A percentile compares a stretch with the other conserved stretches of the same genome.
Conservation (phyloP, 2,797 vertebrate species). For the Momotus momota region DNA sequence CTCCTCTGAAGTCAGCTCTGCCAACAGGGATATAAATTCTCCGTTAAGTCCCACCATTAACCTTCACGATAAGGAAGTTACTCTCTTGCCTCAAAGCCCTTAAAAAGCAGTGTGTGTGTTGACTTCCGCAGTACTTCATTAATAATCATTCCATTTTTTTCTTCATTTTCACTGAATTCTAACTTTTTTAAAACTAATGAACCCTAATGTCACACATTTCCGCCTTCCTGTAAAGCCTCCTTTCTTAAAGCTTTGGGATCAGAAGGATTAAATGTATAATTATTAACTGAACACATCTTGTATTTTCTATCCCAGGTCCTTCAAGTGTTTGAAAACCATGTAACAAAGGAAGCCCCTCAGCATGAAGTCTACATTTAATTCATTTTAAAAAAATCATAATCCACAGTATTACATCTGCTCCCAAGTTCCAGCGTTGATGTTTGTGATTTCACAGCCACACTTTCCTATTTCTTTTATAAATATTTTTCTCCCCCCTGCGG, state of each 20-base stretch:
- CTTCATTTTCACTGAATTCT: not conserved
- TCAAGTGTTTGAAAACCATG: not conserved
- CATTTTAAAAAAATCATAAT: not conserved
- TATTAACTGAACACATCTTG: not conserved
- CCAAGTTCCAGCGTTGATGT: not conserved
- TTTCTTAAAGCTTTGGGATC: not conserved
- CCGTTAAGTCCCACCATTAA: not conserved
- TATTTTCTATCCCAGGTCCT: not conserved
- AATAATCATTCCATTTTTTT: not conserved
- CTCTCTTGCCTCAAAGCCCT: not conserved
- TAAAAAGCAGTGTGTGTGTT: not conserved
- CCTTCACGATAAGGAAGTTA: not conserved
- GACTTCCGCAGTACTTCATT: not conserved
- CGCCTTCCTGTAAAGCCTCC: not conserved
- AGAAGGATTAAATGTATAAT: not conserved
- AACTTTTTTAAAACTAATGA: not conserved
- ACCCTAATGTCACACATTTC: not conserved
- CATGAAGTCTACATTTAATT: not conserved
- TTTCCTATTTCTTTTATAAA: constrained; percentile 39
- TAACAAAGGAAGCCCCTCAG: not conserved
- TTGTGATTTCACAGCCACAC: constrained; percentile 43
- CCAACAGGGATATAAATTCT: not conserved
- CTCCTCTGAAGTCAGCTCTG: not conserved
- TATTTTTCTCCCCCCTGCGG: not conserved
- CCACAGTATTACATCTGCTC: not conserved